These are phyloP conservation scores for Mythimna ferrago DNA, from an alignment of 2,888 invertebrate species.

Conservation along the genomic window DNA sequence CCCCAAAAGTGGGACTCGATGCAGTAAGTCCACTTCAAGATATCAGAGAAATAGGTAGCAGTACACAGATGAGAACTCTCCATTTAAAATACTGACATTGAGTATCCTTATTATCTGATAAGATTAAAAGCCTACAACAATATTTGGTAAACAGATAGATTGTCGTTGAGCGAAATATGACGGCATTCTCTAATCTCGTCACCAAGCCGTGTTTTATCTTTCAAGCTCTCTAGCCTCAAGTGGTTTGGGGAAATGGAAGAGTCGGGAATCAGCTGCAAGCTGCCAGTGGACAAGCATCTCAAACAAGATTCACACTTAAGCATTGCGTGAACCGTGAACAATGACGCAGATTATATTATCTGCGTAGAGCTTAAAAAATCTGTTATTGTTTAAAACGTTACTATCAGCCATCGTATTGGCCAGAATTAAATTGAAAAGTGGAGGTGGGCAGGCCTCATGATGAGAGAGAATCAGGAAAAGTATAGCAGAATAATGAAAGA, in stretches of 20 bases:
- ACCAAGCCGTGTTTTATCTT: neutral
- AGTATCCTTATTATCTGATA: slow-evolving; percentile 11
- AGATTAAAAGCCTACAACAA: slow-evolving; percentile 9
- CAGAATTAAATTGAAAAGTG: too few relatives aligned
- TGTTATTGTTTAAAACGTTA: neutral
- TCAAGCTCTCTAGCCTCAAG: neutral
- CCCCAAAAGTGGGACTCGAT: neutral
- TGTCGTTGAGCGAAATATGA: slow-evolving; percentile 6
- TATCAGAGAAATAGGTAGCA: neutral
- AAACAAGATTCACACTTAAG: neutral
- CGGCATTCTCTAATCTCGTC: neutral
- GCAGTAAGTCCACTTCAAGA: too few relatives aligned
- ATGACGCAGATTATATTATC: neutral
- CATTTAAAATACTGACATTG: slow-evolving; percentile 7
- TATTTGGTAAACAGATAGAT: neutral
- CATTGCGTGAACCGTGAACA: neutral
- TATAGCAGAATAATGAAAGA: too few relatives aligned
- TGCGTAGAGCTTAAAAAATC: neutral
- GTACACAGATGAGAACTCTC: neutral
- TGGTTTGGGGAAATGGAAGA: neutral
- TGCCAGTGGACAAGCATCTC: neutral
- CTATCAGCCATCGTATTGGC: too few relatives aligned
- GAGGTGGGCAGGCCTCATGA: too few relatives aligned
- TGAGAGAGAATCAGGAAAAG: too few relatives aligned
- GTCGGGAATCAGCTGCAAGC: neutral